phyloP scores from a whole-genome alignment of 2,113 vertebrate genomes.

The Myxocyprinus asiaticus region DNA sequence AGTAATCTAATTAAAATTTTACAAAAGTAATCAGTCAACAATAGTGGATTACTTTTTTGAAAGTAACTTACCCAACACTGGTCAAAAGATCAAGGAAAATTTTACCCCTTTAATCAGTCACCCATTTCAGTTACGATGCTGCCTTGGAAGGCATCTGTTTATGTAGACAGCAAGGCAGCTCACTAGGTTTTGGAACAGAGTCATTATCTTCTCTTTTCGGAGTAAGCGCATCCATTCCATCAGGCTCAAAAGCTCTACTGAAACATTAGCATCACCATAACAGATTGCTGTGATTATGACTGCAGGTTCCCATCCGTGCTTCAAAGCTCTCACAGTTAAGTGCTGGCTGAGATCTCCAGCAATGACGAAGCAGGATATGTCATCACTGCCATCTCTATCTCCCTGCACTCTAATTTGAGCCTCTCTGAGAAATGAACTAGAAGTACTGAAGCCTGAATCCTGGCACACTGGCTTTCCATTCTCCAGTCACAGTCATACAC shows the following conservation, averaged over 20 bases:
- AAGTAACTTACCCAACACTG: too few relatives aligned
- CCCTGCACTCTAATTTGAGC: not conserved
- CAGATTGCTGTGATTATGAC: slow-evolving; percentile 11
- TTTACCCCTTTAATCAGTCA: too few relatives aligned
- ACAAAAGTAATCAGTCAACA: too few relatives aligned
- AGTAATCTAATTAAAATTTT: too few relatives aligned
- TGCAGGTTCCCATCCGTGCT: slow-evolving; percentile 23
- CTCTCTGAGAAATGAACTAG: slow-evolving; percentile 22
- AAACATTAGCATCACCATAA: slow-evolving; percentile 13
- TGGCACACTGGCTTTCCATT: slow-evolving; percentile 12
- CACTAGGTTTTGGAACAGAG: slow-evolving; percentile 25
- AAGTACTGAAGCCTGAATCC: not conserved
- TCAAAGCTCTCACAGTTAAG: slow-evolving; percentile 2
- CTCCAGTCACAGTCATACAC: slow-evolving; percentile 16
- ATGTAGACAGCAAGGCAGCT: too few relatives aligned
- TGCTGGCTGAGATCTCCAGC: slow-evolving; percentile 21
- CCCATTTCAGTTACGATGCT: too few relatives aligned
- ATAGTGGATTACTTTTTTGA: too few relatives aligned
- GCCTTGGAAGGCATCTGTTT: too few relatives aligned
- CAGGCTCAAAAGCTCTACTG: slow-evolving; percentile 11
- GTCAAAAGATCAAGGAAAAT: too few relatives aligned
- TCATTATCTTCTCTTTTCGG: not conserved
- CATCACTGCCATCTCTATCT: not conserved
- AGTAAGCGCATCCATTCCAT: not conserved
- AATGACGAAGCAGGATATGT: not conserved